A percentile compares a stretch with the other conserved stretches of the same genome.
phyloP scores from a whole-genome alignment of 2,113 vertebrate genomes.

The Stercorarius parasiticus region DNA sequence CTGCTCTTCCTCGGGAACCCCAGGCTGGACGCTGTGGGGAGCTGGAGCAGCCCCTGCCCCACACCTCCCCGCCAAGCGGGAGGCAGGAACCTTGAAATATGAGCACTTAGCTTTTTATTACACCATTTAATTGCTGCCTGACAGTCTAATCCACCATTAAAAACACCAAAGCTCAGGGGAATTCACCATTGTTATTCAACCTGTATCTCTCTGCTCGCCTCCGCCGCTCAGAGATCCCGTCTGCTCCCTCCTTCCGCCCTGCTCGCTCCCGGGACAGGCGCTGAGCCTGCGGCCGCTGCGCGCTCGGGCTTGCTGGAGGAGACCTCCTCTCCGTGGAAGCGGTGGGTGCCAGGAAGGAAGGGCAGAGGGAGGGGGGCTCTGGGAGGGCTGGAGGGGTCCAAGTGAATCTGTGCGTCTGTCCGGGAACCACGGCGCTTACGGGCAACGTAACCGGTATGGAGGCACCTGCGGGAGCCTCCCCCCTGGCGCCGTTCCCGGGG shows the following conservation, averaged over 20 bases:
- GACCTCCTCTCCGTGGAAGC: not conserved
- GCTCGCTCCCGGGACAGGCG: fast-evolving
- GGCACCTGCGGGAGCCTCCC: not conserved
- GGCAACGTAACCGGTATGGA: fast-evolving
- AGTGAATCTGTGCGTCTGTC: not conserved
- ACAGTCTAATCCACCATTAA: conserved; percentile 52
- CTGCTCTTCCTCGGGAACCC: not conserved
- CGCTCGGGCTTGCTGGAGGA: not conserved
- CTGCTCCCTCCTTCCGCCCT: not conserved
- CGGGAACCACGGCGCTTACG: fast-evolving
- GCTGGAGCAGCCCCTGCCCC: not conserved
- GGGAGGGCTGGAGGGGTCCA: not conserved
- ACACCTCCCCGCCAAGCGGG: not conserved
- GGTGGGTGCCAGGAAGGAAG: not conserved
- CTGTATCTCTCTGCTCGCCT: not conserved
- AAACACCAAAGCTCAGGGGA: conserved; percentile 44
- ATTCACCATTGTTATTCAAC: conserved; percentile 41
- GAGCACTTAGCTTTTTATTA: conserved; percentile 65
- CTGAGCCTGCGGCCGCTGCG: fast-evolving
- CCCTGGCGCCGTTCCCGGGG: fast-evolving
- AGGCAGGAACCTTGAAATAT: conserved; percentile 43
- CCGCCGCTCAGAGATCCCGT: not conserved
- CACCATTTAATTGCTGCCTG: conserved; percentile 64
- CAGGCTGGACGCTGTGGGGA: not conserved
- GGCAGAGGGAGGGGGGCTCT: fast-evolving